Conservation (phyloP, 2,113 vertebrate species). For the Rhabdomys dilectus region DNA sequence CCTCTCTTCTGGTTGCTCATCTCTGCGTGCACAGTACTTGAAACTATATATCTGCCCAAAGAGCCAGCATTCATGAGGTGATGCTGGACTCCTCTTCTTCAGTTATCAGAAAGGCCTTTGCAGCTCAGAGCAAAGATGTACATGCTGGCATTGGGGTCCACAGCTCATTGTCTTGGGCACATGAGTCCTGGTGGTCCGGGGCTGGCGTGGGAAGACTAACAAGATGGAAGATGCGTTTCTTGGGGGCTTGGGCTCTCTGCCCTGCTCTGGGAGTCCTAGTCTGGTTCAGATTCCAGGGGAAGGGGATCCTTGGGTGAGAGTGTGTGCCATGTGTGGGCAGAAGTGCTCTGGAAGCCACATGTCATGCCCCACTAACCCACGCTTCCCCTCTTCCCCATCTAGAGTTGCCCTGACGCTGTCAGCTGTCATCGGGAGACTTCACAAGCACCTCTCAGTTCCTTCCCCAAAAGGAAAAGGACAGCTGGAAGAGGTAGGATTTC, state of each 20-base stretch:
- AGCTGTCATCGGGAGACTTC: background rate
- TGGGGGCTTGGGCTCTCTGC: background rate
- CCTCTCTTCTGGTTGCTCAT: background rate
- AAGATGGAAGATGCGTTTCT: rapidly evolving
- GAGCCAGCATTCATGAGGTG: background rate
- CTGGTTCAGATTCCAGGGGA: background rate
- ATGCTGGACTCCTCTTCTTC: conserved; percentile 20
- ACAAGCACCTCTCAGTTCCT: background rate
- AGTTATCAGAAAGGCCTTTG: background rate
- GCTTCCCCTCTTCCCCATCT: conserved; percentile 16
- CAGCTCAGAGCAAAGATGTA: background rate
- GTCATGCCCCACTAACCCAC: no score
- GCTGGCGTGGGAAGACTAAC: background rate
- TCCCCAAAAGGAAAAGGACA: background rate
- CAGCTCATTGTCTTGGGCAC: rapidly evolving
- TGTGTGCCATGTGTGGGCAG: rapidly evolving
- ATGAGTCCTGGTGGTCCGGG: rapidly evolving
- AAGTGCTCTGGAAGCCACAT: background rate
- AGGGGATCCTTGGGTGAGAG: rapidly evolving
- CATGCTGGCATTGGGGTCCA: rapidly evolving
- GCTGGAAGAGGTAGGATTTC: conserved; percentile 55
- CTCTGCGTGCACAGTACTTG: background rate
- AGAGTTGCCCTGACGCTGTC: conserved; percentile 29
- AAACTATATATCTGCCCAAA: background rate
- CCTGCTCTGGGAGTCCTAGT: background rate